A percentile compares a stretch with the other conserved stretches of the same genome.
Conservation (phyloP, 2,888 invertebrate species). For the Galeopsomyia nigrocyanea region DNA sequence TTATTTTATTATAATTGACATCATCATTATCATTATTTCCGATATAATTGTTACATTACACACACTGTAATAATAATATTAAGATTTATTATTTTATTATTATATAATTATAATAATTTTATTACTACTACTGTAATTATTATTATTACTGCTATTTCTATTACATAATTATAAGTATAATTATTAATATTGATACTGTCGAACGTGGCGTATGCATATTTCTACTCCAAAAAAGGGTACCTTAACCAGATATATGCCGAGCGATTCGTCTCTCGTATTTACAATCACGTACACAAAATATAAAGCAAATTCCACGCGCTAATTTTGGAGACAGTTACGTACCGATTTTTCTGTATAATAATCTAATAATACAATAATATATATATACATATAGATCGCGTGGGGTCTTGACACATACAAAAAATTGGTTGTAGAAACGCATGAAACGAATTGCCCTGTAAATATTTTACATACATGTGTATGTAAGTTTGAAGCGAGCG, state of each 20-base stretch:
- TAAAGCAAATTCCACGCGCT: conserved; percentile 24
- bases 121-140: conserved; percentile 39
- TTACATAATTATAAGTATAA: conserved; percentile 55
- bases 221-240: conserved; percentile 66
- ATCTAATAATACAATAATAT: conserved; percentile 30
- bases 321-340: conserved; percentile 34
- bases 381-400: conserved; percentile 1
- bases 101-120: conserved; percentile 57
- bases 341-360: conserved; percentile 42
- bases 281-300: conserved; percentile 37
- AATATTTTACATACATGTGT: conserved; percentile 55
- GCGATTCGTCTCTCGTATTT: conserved; percentile 47
- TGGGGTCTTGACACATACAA: conserved; percentile 29
- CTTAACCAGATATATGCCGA: conserved; percentile 52
- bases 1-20: conserved; percentile 57
- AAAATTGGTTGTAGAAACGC: conserved; percentile 37
- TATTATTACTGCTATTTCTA: conserved; percentile 54
- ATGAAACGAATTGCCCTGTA: conserved; percentile 45
- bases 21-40: conserved; percentile 58
- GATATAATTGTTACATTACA: conserved; percentile 63
- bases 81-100: conserved; percentile 51
- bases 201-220: conserved; percentile 65
- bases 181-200: conserved; percentile 66
- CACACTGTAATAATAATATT: conserved; percentile 59
- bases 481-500: conserved; percentile 58